Evolutionary conservation across 2,888 invertebrate genomes (phyloP), one percentile per base, ranked within the genome.

Genomic region (Dolichomitus sp.): DNA sequence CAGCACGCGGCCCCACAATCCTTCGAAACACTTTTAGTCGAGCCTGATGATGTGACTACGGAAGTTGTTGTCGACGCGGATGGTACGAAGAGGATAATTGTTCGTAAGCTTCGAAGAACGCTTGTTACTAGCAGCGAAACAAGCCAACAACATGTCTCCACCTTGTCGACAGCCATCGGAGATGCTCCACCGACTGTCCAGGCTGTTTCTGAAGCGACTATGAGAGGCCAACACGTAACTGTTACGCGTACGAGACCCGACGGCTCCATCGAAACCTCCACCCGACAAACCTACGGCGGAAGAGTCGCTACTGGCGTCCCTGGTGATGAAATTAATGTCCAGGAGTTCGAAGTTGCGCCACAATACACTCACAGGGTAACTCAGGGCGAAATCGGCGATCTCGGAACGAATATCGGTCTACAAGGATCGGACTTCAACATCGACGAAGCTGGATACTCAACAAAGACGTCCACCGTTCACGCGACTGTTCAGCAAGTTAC

Each of bases 401-500:
- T 93, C 93, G 83, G 86, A 3, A 85, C 92, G 0, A 87, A 92
- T 40, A 86, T 88, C 84, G 89, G 87, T 85, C 93, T 87, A 2
- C 19, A 86, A 14, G 73, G 72, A 19, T 63, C 73, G 9, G 69
- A 76, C 23, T 69, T 79, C 4, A 37, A 37, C n/a, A 89, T 93
- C 1, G 86, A 87, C 11, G 80, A 85, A 6, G 86, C 86, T 1
- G 91, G 90, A 23, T 91, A 89, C 74, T 88, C 95, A 83, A 96
- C 96, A 4, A 96, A 96, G 3, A 96, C 96, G 9, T 96, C 97
- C 0, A 96, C 96, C 87, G 96, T 98, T 0, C 96, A 96, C 52
- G 97, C 97, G 27, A 96, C 97, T 6, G 97, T 97, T 0, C 97
- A 97, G 91, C 97, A 97, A 94, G 97, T 98, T 0, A 97, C 97